Evolutionary conservation across 2,888 invertebrate genomes (phyloP), one percentile per base, ranked within the genome.

Genomic region (Zygothrica quintamaculata): DNA sequence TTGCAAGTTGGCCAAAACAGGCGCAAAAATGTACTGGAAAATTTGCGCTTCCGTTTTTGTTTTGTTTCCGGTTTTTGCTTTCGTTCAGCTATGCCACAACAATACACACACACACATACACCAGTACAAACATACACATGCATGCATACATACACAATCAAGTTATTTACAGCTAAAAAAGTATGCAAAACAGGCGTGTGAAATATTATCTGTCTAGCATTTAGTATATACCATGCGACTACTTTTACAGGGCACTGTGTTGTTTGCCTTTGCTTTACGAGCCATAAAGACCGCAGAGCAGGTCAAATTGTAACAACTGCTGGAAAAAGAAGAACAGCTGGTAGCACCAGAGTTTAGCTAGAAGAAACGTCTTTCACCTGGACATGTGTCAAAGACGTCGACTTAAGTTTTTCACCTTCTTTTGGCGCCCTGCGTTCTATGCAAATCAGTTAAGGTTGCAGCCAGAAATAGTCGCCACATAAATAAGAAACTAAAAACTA

Each of bases 11-110:
- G 33, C 34, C 6, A 22, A 53, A 48, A 36, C 57, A 33, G 37
- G 62, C 50, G 69, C 64, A 86, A 84, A 88, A 85, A 88, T 88
- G 86, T 82, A 82, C 84, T 88, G 87, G 88, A 85, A 85, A 85
- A 88, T 85, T 87, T 87, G 86, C 84, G 77, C 88, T 85, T 85
- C 88, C 85, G 84, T 82, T 85, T 87, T 87, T 79, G 86, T 85
- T 88, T 87, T 85, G 84, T 87, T 85, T 85, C 85, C 85, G 85
- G 84, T 85, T 77, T 77, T 70, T 73, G 68, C 76, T 73, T 80
- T 84, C 74, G 70, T 72, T 70, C 50, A 55, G 58, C 55, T 42
- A 47, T 37, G 22, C 53, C 37, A 33, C 36, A 50, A 33, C 36
- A 53, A 51, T 15, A 16, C 12, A 42, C 18, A 34, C 46, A 26